phyloP scores from a whole-genome alignment of 2,888 invertebrate species.

The Stenichneumon culpator region DNA sequence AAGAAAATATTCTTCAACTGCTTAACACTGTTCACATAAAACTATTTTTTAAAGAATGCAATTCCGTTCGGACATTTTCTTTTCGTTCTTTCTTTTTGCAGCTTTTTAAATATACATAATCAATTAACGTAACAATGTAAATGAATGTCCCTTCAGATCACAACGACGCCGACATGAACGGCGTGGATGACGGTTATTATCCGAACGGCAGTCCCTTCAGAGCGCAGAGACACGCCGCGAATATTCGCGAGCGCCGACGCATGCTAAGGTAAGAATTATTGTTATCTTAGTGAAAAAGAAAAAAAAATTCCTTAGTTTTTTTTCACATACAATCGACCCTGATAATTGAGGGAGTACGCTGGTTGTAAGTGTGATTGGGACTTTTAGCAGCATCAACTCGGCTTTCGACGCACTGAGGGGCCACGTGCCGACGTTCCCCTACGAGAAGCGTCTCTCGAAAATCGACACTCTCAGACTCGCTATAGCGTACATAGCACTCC shows the following conservation, averaged over 20 bases:
- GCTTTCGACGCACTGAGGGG: slow-evolving; percentile 99
- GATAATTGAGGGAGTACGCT: slow-evolving; percentile 50
- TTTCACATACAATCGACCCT: slow-evolving; percentile 6
- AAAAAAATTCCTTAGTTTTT: slow-evolving; percentile 37
- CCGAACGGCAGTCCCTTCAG: slow-evolving; percentile 93
- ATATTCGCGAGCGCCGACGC: slow-evolving; percentile 98
- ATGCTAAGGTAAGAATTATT: slow-evolving; percentile 94
- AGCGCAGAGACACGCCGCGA: slow-evolving; percentile 96
- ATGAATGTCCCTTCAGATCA: slow-evolving; percentile 74
- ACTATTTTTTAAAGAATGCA: no score
- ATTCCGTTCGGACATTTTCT: no score
- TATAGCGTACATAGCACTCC: slow-evolving; percentile 98
- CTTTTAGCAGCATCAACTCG: slow-evolving; percentile 98
- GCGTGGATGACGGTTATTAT: slow-evolving; percentile 86
- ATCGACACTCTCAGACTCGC: slow-evolving; percentile 99
- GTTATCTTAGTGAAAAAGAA: slow-evolving; percentile 19
- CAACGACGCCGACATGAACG: slow-evolving; percentile 83
- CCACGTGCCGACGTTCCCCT: slow-evolving; percentile 99
- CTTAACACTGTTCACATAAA: no score
- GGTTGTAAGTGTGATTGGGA: slow-evolving; percentile 83
- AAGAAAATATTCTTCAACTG: no score
- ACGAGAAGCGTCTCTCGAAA: slow-evolving; percentile 98
- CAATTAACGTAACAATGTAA: slow-evolving; percentile 22
- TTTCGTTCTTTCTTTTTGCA: neutral
- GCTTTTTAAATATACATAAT: neutral